phyloP scores from a whole-genome alignment of 2,888 invertebrate species.

The Noctua comes region DNA sequence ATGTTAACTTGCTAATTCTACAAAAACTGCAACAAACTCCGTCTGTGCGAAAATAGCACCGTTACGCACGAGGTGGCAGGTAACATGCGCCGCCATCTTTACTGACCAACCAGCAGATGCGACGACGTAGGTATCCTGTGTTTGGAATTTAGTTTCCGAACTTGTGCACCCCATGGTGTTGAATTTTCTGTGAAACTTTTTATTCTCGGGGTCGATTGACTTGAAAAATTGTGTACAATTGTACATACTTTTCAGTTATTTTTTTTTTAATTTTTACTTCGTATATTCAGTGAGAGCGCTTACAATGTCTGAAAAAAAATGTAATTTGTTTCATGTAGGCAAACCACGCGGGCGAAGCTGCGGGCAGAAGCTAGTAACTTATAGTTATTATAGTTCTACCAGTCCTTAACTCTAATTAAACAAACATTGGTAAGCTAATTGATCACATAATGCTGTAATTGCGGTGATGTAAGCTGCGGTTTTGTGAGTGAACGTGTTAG shows the following conservation, averaged over 20 bases:
- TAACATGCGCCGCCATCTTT: neutral
- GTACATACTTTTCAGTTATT: too few relatives aligned
- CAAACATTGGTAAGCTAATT: neutral
- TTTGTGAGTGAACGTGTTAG: slow-evolving; percentile 6
- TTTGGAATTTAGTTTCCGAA: neutral
- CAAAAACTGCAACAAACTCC: slow-evolving; percentile 16
- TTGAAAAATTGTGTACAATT: too few relatives aligned
- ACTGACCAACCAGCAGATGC: neutral
- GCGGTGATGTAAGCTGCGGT: slow-evolving; percentile 3
- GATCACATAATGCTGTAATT: slow-evolving; percentile 9
- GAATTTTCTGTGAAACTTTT: too few relatives aligned
- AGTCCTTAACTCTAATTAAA: neutral
- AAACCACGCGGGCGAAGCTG: too few relatives aligned
- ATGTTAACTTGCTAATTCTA: neutral
- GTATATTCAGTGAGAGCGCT: too few relatives aligned
- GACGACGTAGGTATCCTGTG: neutral
- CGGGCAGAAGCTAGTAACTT: neutral
- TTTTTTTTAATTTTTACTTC: too few relatives aligned
- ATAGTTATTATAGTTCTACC: neutral
- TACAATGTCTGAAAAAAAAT: too few relatives aligned
- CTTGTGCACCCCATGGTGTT: neutral
- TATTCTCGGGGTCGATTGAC: too few relatives aligned
- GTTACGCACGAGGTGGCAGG: slow-evolving; percentile 24
- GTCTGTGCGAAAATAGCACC: neutral
- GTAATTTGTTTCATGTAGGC: too few relatives aligned